These are phyloP conservation scores for Conus ventricosus DNA, from an alignment of 1,140 invertebrate species.

Conservation along the genomic window DNA sequence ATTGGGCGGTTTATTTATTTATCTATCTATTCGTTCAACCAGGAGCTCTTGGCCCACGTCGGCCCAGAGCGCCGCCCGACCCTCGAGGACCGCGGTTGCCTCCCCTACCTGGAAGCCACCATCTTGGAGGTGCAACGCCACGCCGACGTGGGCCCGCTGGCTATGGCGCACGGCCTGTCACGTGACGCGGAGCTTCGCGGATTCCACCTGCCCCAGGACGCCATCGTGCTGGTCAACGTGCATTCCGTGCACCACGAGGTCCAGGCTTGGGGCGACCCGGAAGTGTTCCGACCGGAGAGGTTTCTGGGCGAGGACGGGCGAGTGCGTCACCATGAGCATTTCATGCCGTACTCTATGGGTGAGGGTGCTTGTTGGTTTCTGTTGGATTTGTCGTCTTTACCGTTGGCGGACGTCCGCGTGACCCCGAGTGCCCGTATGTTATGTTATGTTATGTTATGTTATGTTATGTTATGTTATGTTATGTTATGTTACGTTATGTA, in stretches of 20 bases:
- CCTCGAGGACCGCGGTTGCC: conserved; percentile 35
- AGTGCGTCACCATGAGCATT: conserved; percentile 16
- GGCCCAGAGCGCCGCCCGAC: conserved; percentile 36
- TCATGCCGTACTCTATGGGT: conserved; percentile 47
- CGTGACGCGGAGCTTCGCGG: conserved; percentile 61
- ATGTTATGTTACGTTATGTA: too few relatives aligned
- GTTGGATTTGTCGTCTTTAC: too few relatives aligned
- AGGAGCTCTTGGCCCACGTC: conserved; percentile 84
- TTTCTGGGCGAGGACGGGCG: conserved; percentile 64
- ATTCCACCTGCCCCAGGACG: conserved; percentile 63
- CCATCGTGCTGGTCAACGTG: conserved; percentile 64
- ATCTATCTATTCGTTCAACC: neutral
- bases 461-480: too few relatives aligned
- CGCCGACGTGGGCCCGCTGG: conserved; percentile 64
- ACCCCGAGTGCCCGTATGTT: too few relatives aligned
- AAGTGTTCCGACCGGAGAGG: conserved; percentile 82
- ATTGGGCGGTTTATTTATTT: too few relatives aligned
- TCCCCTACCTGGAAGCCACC: conserved; percentile 51
- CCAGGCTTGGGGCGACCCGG: conserved; percentile 80
- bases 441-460: too few relatives aligned
- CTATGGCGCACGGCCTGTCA: conserved; percentile 67
- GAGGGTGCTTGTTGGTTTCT: neutral
- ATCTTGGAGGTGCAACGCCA: conserved; percentile 50
- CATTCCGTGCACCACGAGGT: conserved; percentile 63
- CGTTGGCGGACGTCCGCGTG: too few relatives aligned